Base-by-base conservation (phyloP, 2,797 vertebrate species). In the Valencia hispanica region DNA sequence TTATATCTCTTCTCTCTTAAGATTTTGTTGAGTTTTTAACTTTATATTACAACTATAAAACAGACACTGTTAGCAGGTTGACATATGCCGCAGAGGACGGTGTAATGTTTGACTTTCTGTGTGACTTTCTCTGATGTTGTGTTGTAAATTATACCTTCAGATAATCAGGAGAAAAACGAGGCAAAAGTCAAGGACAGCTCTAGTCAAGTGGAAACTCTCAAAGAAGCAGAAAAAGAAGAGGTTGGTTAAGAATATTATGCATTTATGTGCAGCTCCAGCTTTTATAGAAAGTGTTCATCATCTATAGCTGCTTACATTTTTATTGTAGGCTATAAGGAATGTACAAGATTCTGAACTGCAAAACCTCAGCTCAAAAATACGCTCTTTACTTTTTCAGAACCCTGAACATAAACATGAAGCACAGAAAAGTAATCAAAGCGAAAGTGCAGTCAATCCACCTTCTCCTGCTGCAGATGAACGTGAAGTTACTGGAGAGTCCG, bases 331-430 rank as follows among this genome's bases (percentile, higher is more conserved):
- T 22, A 27, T 39, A 22, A 39, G 18, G 27, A 68, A n/a, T 68
- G 2, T 45, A 7, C 36, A 2, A 25, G 12, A 12, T 39, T 39
- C 41, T 65, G 34, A 65, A 65, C 12, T 27, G 14, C 14, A 68
- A 27, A 43, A 68, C 25, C 27, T 43, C 11, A n/a, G n/a, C n/a
- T n/a, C n/a, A n/a, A n/a, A n/a, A n/a, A n/a, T 48, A 5, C 27
- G 15, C 68, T 77, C 66, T 22, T 18, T 72, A 15, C 17, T 6
- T 17, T 72, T 55, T 89, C 87, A 96, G 73, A 87, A 77, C 30
- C 73, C 86, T 70, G 92, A 94, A 34, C 94, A 94, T 20, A 93
- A 92, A 70, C 30, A 73, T 55, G 90, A 81, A 72, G 76, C 87
- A 2, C 79, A 85, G 74, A 73, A 68, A 68, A 73, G 78, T 39